Evolutionary conservation across 2,888 invertebrate species (phyloP).

Genomic region (Drosophila rellima): DNA sequence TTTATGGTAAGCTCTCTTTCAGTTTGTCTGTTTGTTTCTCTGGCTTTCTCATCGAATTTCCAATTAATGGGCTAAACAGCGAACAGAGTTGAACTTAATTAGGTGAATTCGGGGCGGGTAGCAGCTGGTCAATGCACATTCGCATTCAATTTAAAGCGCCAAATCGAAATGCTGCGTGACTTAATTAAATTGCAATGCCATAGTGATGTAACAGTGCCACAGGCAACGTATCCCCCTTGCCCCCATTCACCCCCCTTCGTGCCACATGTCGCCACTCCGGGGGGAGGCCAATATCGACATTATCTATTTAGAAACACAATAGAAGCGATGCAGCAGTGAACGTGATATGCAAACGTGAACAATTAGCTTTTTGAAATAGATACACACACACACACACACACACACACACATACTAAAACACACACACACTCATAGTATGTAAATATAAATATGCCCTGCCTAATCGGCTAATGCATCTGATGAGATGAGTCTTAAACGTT

Average conservation of each 20-base stretch:
- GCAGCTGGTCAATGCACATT: constrained; percentile 22
- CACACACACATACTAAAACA: constrained; percentile 3
- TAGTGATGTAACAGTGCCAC: constrained; percentile 23
- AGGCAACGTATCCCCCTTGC: not conserved
- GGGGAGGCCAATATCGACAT: constrained; percentile 5
- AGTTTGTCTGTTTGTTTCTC: constrained; percentile 1
- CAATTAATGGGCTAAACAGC: constrained; percentile 38
- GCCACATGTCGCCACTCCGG: not conserved
- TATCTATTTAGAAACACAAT: constrained; percentile 53
- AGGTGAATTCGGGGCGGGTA: constrained; percentile 18
- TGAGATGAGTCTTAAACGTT: constrained; percentile 49
- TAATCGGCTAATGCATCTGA: constrained; percentile 69
- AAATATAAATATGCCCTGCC: constrained; percentile 33
- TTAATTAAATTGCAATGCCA: constrained; percentile 77
- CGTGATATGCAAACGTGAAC: constrained; percentile 74
- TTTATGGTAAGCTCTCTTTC: not conserved
- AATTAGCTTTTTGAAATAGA: constrained; percentile 71
- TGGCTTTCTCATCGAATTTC: constrained; percentile 24
- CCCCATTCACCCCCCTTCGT: not conserved
- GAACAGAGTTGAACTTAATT: constrained; percentile 41
- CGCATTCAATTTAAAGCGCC: constrained; percentile 68
- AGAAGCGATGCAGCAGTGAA: constrained; percentile 42
- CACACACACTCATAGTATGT: not conserved
- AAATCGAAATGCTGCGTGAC: constrained; percentile 77
- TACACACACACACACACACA: constrained; percentile 17